Evolutionary conservation across 2,113 vertebrate genomes (phyloP), one percentile per base, ranked within the genome.

Genomic region (Brachypteracias leptosomus): DNA sequence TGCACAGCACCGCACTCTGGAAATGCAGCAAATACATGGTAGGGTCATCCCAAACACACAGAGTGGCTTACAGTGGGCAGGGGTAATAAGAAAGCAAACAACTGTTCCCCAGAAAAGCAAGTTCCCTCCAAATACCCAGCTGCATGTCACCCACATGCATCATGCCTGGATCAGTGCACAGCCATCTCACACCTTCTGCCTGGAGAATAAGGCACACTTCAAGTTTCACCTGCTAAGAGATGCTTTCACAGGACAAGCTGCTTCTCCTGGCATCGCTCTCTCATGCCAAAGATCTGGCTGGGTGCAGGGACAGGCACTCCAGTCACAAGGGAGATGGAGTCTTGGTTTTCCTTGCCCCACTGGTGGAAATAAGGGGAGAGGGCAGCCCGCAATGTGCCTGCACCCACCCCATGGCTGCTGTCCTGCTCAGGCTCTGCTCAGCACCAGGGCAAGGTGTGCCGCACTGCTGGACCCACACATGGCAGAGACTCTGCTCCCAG

Each of bases 391-490:
- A 44, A n/a, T 13, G 33, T 61, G 38, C 29, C n/a, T 63, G 61
- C 35, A 67, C 1, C 11, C n/a, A 54, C 6, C 3, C 11, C 33
- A 28, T 0, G 11, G 55, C 38, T 46, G 33, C 7, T 7, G 42
- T 66, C 40, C 47, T 75, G 38, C 46, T 21, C 62, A 52, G 57
- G 31, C 42, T 73, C 78, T 66, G 42, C 67, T 54, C 42, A 51
- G 52, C 47, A 54, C 38, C 5, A 6, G 19, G 35, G 44, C 28
- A 75, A n/a, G 11, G 4, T 28, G 35, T 29, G n/a, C 35, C 66
- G 38, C 38, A 11, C 66, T 55, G 11, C 61, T 7, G 19, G 68
- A 77, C 54, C n/a, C 63, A 89, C 49, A 18, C 0, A 0, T 54
- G 42, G 36, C 78, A 52, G 35, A 22, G 54, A 4, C 15, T 80